Percentiles rank a stretch among this genome's conserved stretches.
Conservation (phyloP, 2,888 invertebrate genomes). For the Trachelus stipa region DNA sequence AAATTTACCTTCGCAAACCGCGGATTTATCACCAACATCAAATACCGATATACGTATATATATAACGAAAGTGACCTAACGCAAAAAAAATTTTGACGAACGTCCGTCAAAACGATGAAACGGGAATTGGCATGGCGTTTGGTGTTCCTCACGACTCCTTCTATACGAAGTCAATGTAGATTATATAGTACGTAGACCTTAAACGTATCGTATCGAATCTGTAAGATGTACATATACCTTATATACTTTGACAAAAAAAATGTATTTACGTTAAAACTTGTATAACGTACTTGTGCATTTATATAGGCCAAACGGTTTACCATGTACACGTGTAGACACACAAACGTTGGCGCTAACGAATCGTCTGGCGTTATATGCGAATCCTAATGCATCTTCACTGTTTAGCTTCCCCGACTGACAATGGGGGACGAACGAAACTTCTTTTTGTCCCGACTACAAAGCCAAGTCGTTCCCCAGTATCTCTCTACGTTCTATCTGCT, state of each 20-base stretch:
- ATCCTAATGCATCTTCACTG: not conserved
- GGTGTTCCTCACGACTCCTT: conserved; percentile 47
- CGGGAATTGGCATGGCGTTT: conserved; percentile 6
- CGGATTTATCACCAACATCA: no score
- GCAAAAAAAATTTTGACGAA: no score
- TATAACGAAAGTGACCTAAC: not conserved
- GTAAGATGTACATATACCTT: conserved; percentile 13
- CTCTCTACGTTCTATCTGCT: not conserved
- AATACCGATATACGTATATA: not conserved
- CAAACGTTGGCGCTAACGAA: not conserved
- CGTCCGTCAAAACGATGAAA: not conserved
- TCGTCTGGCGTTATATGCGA: not conserved
- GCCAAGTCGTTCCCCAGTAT: not conserved
- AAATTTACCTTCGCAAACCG: no score
- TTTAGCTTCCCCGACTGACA: not conserved
- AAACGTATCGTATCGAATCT: conserved; percentile 8
- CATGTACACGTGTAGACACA: not conserved
- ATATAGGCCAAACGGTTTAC: not conserved
- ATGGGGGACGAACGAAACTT: not conserved
- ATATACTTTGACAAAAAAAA: conserved; percentile 8
- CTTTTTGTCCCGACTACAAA: not conserved
- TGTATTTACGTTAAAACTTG: conserved; percentile 4
- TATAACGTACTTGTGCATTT: conserved; percentile 10
- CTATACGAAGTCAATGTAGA: conserved; percentile 47
- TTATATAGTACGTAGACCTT: conserved; percentile 18